Evolutionary conservation across 2,113 vertebrate species (phyloP).

Genomic region (Marmota monax): DNA sequence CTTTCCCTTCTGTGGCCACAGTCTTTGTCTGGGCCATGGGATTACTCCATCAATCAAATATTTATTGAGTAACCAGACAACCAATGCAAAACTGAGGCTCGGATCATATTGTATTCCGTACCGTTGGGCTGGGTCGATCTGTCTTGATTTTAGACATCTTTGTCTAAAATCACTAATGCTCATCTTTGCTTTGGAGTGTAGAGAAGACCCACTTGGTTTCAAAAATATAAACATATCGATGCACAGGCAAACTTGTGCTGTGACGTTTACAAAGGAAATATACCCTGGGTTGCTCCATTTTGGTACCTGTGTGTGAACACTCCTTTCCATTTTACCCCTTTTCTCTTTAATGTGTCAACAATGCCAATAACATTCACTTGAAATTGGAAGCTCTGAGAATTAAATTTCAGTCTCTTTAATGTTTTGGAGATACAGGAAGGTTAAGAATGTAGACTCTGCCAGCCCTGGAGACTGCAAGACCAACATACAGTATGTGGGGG

Average conservation of each 20-base stretch:
- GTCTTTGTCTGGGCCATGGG: constrained; percentile 60
- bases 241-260: not conserved
- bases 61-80: constrained; percentile 76
- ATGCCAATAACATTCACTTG: not conserved
- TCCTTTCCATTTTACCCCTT: constrained; percentile 1
- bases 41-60: constrained; percentile 76
- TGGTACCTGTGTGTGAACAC: not conserved
- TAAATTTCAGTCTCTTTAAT: not conserved
- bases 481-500: not conserved
- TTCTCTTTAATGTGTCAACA: not conserved
- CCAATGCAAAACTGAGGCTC: constrained; percentile 64
- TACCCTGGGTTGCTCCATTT: not conserved
- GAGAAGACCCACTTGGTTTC: not conserved
- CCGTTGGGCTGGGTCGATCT: not conserved
- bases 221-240: not conserved
- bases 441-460: not conserved
- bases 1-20: constrained; percentile 63
- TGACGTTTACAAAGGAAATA: not conserved
- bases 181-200: not conserved
- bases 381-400: not conserved
- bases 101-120: constrained; percentile 23
- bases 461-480: not conserved
- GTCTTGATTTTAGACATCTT: not conserved
- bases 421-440: not conserved
- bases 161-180: not conserved